Base-by-base conservation (phyloP, 2,113 vertebrate genomes). In the Fregata magnificens region DNA sequence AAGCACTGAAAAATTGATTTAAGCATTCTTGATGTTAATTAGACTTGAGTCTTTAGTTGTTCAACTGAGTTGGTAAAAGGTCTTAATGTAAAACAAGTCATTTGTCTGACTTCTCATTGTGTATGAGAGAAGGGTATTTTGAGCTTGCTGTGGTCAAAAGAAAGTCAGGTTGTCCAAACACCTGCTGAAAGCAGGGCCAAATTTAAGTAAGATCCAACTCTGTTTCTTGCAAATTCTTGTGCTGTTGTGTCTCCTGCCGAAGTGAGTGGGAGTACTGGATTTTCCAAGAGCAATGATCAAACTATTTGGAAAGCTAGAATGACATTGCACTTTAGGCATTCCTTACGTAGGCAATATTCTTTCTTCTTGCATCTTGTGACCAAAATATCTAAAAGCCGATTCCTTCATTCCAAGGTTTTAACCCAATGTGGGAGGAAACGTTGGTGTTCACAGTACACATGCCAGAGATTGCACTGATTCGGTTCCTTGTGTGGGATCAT, bases 351-450 rank as follows among this genome's bases (percentile, higher is more conserved):
- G 25, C 40, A 73, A 36, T 9, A 18, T 12, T 69, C 17, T 53
- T 79, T 73, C n/a, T 81, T 67, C 69, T 44, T 45, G 38, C 29
- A 16, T 32, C 31, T 34, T 29, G 17, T 72, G 44, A 62, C 61
- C 0, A 4, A 47, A 67, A 12, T 14, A 4, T 9, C 69, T 78
- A 11, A 95, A 50, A 66, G 45, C 52, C 40, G 42, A 7, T 74
- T 94, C 29, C 55, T 67, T 44, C 47, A 8, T 56, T 88, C 42
- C 52, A 16, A 99, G 99, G 99, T 3, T 99, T 99, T 97, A 99
- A 99, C 97, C 99, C 99, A 1, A 99, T 99, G 99, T 99, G 99
- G 99, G 99, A 99, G 97, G 99, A 99, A 88, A 99, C 99, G 0
- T 84, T 99, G 96, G 99, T 99, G 78, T 99, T 99, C 98, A 99